Conservation (phyloP, 1,140 invertebrate species). For the Caenorhabditis elegans region DNA sequence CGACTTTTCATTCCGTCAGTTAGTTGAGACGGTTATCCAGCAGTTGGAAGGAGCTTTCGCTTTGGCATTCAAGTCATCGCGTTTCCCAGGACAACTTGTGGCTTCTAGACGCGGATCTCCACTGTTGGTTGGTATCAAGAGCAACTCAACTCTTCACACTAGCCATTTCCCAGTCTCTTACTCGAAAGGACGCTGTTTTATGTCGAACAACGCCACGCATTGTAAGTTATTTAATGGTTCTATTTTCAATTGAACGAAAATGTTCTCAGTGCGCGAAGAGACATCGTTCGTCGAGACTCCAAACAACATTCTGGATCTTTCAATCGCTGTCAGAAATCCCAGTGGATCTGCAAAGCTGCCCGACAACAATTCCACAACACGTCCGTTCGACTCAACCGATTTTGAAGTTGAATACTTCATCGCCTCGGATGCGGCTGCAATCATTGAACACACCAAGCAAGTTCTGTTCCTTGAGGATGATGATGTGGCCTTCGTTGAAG, state of each 20-base stretch:
- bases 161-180: slow-evolving; percentile 97
- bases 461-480: slow-evolving; percentile 72
- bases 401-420: slow-evolving; percentile 99
- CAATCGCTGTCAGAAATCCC: slow-evolving; percentile 9
- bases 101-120: slow-evolving; percentile 92
- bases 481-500: slow-evolving; percentile 72
- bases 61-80: slow-evolving; percentile 90
- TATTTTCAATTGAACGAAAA: too few relatives aligned
- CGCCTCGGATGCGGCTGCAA: slow-evolving; percentile 83
- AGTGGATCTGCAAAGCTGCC: neutral
- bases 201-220: slow-evolving; percentile 35
- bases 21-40: slow-evolving; percentile 94
- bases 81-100: slow-evolving; percentile 95
- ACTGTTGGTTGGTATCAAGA: slow-evolving; percentile 94
- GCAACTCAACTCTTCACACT: slow-evolving; percentile 84
- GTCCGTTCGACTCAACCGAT: slow-evolving; percentile 78
- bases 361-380: slow-evolving; percentile 68
- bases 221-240: too few relatives aligned
- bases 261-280: slow-evolving; percentile 26
- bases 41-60: slow-evolving; percentile 99
- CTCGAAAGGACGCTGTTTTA: slow-evolving; percentile 74
- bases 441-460: slow-evolving; percentile 69
- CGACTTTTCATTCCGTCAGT: slow-evolving; percentile 84
- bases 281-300: slow-evolving; percentile 40
- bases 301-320: slow-evolving; percentile 39